phyloP scores from a whole-genome alignment of 2,888 invertebrate species.

The Heterodera filipjevi region DNA sequence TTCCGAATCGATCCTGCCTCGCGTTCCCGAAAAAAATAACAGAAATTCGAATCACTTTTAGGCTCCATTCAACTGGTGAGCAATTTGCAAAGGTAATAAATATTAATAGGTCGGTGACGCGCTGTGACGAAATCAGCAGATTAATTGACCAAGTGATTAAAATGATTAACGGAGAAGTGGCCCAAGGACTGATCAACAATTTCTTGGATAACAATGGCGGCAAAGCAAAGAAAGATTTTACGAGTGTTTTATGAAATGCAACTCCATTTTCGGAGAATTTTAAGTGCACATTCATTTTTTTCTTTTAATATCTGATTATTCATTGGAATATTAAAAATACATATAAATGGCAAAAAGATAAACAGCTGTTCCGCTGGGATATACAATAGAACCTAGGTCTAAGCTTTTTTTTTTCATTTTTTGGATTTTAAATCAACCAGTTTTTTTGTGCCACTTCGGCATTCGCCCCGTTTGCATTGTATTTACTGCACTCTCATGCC shows the following conservation, averaged over 20 bases:
- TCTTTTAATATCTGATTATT: no score
- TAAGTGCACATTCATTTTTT: background rate
- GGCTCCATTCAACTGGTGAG: constrained; percentile 49
- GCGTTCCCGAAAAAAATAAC: background rate
- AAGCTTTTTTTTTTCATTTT: no score
- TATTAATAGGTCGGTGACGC: constrained; percentile 56
- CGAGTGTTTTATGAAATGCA: background rate
- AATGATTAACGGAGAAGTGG: constrained; percentile 61
- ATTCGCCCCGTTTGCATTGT: no score
- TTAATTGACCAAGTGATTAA: constrained; percentile 56
- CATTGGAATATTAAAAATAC: no score
- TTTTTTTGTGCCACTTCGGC: no score
- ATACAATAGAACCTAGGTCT: no score
- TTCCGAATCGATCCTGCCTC: no score
- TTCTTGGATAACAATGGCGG: constrained; percentile 45
- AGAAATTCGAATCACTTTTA: background rate
- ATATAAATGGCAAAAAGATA: no score
- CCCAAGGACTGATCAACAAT: constrained; percentile 64
- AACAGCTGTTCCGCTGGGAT: no score
- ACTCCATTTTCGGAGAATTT: constrained; percentile 8
- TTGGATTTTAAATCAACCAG: no score
- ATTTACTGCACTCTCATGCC: no score
- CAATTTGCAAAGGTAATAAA: constrained; percentile 41
- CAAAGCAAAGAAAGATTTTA: background rate
- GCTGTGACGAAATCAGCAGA: constrained; percentile 63